phyloP scores from a whole-genome alignment of 2,113 vertebrate genomes.

The Barnardius zonarius region DNA sequence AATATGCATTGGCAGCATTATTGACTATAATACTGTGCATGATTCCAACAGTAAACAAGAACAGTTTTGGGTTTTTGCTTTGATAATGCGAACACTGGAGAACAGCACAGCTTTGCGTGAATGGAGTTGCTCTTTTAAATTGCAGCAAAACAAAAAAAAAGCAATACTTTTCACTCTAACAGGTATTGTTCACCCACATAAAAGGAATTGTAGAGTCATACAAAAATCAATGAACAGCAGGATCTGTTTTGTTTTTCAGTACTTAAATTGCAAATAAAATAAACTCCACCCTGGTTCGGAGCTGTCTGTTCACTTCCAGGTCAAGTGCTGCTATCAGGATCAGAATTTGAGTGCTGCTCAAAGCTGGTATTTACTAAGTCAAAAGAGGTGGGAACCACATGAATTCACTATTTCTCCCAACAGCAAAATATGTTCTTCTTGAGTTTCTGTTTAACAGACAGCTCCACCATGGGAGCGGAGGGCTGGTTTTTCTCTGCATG shows the following conservation, averaged over 20 bases:
- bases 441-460: slow-evolving; percentile 64
- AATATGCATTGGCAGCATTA: slow-evolving; percentile 41
- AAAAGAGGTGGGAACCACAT: slow-evolving; percentile 53
- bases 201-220: slow-evolving; percentile 70
- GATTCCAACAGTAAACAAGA: slow-evolving; percentile 52
- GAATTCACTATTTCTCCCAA: slow-evolving; percentile 44
- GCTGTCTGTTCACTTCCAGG: slow-evolving; percentile 66
- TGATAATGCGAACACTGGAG: slow-evolving; percentile 51
- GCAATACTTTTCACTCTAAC: slow-evolving; percentile 61
- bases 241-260: slow-evolving; percentile 87
- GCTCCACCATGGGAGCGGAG: slow-evolving; percentile 64
- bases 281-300: slow-evolving; percentile 71
- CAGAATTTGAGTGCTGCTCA: slow-evolving; percentile 22
- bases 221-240: slow-evolving; percentile 90
- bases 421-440: slow-evolving; percentile 46
- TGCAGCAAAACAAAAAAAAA: slow-evolving; percentile 63
- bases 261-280: slow-evolving; percentile 67
- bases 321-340: not conserved
- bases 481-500: slow-evolving; percentile 56
- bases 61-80: slow-evolving; percentile 40
- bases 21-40: slow-evolving; percentile 39
- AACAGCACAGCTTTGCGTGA: slow-evolving; percentile 51
- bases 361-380: slow-evolving; percentile 26
- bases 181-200: slow-evolving; percentile 62
- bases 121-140: slow-evolving; percentile 46